These are phyloP conservation scores for Xestia sexstrigata DNA, from an alignment of 2,888 invertebrate species.

Conservation along the genomic window DNA sequence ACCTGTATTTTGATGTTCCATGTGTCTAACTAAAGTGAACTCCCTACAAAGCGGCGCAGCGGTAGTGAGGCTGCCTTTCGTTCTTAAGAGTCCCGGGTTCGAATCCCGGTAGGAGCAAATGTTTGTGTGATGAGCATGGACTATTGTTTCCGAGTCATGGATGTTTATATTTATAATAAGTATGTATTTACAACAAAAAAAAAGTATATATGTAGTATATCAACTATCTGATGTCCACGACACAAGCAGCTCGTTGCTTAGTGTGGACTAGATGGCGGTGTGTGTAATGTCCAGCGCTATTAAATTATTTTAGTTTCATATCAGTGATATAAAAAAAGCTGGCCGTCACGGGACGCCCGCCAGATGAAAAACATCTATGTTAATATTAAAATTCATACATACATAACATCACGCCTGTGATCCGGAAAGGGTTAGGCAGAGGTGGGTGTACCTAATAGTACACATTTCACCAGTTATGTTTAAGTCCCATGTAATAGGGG, in stretches of 20 bases:
- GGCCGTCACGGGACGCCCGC: background rate
- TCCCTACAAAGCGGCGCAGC: background rate
- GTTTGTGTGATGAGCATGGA: no score
- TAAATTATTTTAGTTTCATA: conserved; percentile 13
- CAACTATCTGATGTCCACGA: no score
- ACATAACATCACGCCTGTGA: background rate
- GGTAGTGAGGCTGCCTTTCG: no score
- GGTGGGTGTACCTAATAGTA: background rate
- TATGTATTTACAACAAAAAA: no score
- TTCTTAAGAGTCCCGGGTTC: no score
- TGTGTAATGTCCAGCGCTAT: no score
- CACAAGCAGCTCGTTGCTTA: no score
- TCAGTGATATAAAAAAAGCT: conserved; percentile 10
- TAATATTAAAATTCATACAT: background rate
- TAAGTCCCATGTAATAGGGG: background rate
- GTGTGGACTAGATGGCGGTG: no score
- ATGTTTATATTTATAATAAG: no score
- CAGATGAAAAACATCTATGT: background rate
- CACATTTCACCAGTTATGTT: background rate
- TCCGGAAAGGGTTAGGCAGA: background rate
- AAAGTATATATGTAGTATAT: no score
- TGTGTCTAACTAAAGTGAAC: conserved; percentile 5
- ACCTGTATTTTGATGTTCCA: conserved; percentile 18
- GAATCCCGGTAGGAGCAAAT: no score
- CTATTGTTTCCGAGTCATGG: no score